Conservation (phyloP, 2,113 vertebrate species). For the Psilopsiagon aurifrons region DNA sequence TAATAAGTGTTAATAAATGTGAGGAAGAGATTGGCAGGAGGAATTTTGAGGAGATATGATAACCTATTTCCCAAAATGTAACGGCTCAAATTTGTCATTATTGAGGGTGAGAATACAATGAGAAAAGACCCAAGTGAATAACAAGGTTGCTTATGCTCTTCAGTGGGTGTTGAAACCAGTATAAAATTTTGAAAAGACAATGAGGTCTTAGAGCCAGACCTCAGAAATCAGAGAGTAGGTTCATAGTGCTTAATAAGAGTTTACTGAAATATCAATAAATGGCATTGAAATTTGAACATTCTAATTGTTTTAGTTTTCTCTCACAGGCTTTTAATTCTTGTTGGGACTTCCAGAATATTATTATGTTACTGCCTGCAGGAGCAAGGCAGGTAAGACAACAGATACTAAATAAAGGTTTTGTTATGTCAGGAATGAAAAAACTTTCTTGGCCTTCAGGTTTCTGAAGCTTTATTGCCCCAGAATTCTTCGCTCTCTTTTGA, state of each 20-base stretch:
- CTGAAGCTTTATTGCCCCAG: not conserved
- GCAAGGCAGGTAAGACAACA: not conserved
- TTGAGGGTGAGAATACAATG: not conserved
- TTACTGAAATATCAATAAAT: not conserved
- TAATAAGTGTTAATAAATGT: slow-evolving; percentile 17
- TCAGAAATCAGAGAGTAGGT: not conserved
- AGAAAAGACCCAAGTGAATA: not conserved
- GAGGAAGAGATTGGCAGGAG: not conserved
- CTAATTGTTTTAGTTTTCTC: not conserved
- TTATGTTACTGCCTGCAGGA: not conserved
- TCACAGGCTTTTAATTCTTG: not conserved
- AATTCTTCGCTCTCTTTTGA: not conserved
- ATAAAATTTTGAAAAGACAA: not conserved
- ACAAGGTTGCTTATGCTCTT: not conserved
- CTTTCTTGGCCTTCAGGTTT: not conserved
- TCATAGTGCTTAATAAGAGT: not conserved
- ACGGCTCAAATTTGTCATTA: not conserved
- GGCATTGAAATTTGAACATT: not conserved
- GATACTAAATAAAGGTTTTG: not conserved
- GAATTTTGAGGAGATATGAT: not conserved
- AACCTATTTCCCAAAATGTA: not conserved
- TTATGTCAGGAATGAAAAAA: not conserved
- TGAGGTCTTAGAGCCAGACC: not conserved
- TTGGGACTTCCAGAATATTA: not conserved
- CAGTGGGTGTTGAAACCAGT: not conserved